These are phyloP conservation scores for Apistogramma diplotaenia DNA, from an alignment of 2,113 vertebrate species.

Conservation along the genomic window DNA sequence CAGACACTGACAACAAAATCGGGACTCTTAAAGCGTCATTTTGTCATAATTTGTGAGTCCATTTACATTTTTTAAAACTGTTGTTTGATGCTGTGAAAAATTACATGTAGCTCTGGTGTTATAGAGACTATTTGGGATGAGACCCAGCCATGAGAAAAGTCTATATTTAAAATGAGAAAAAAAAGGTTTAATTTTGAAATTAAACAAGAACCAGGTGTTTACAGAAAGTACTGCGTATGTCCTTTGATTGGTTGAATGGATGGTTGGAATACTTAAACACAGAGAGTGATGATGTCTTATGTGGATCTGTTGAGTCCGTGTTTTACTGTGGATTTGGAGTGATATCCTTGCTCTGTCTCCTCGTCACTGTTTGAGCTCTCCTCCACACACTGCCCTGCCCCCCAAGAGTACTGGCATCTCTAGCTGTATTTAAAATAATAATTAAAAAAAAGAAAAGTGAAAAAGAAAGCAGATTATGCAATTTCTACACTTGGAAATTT, in stretches of 20 bases:
- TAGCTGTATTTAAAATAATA: conserved; percentile 70
- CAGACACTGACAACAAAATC: not conserved
- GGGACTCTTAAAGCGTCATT: not conserved
- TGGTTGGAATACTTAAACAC: conserved; percentile 22
- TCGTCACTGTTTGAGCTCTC: conserved; percentile 60
- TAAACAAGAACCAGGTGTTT: conserved; percentile 1
- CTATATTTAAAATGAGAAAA: not conserved
- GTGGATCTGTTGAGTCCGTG: conserved; percentile 53
- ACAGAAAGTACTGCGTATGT: conserved; percentile 31
- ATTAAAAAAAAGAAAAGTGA: conserved; percentile 49
- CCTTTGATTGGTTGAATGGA: conserved; percentile 38
- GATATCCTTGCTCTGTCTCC: conserved; percentile 48
- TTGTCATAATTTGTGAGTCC: not conserved
- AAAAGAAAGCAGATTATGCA: conserved; percentile 78
- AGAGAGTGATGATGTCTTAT: conserved; percentile 40
- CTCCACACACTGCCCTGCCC: conserved; percentile 65
- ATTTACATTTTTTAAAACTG: conserved; percentile 22
- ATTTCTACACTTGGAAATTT: conserved; percentile 78
- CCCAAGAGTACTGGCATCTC: conserved; percentile 65
- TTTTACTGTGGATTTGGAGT: conserved; percentile 61
- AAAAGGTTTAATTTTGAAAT: not conserved
- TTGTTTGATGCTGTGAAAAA: conserved; percentile 26
- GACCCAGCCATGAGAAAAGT: not conserved
- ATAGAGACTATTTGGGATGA: not conserved
- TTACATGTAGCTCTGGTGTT: conserved; percentile 22